Evolutionary conservation across 1,140 invertebrate genomes (phyloP).

Genomic region (Drosophila quadrilineata): DNA sequence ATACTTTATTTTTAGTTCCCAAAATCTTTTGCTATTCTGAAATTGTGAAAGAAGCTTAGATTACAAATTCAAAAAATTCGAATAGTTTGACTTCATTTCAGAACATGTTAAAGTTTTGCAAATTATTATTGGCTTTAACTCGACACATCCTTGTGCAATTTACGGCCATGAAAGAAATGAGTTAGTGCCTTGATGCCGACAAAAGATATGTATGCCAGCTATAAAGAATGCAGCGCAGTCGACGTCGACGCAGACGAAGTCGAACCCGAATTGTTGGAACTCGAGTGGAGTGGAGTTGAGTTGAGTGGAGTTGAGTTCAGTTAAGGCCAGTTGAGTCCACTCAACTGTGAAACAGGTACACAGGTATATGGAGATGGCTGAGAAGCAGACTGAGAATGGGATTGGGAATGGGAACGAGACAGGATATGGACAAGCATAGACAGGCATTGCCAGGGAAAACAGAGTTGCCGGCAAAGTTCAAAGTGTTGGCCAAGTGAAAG

Average conservation of each 20-base stretch:
- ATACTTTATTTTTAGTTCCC: no score
- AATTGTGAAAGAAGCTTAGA: no score
- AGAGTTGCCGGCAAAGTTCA: constrained; percentile 1
- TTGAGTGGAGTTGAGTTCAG: constrained; percentile 1
- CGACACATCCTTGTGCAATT: constrained; percentile 62
- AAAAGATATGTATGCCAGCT: constrained; percentile 54
- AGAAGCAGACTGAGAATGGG: no score
- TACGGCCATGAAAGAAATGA: constrained; percentile 69
- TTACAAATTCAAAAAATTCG: no score
- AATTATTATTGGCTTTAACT: constrained; percentile 7
- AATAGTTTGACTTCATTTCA: not conserved
- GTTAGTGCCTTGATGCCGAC: constrained; percentile 65
- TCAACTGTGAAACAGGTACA: constrained; percentile 75
- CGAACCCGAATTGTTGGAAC: not conserved
- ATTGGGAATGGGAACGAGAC: constrained; percentile 19
- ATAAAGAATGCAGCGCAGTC: constrained; percentile 59
- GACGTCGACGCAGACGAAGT: not conserved
- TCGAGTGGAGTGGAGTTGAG: not conserved
- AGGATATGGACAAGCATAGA: constrained; percentile 39
- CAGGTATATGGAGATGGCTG: no score
- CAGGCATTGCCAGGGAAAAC: constrained; percentile 24
- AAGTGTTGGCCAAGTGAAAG: constrained; percentile 36
- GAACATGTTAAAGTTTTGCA: constrained; percentile 10
- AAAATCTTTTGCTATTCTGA: no score
- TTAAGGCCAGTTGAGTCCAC: constrained; percentile 47